Evolutionary conservation across 2,888 invertebrate species (phyloP).

Genomic region (Malthinus flaveolus): DNA sequence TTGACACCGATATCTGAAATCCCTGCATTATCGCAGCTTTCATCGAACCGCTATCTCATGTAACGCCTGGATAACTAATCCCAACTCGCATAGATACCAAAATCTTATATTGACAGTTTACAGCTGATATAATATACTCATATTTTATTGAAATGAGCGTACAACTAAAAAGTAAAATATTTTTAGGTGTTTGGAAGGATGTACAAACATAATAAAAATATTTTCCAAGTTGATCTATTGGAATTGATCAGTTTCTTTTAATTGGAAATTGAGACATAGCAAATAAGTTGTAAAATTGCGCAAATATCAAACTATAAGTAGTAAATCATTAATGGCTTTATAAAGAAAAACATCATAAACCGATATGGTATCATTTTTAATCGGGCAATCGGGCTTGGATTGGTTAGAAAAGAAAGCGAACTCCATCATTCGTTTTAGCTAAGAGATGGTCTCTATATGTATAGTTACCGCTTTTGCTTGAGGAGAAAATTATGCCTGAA

Average conservation of each 20-base stretch:
- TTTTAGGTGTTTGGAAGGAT: too few relatives aligned
- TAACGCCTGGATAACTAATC: slow-evolving; percentile 51
- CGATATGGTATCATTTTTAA: too few relatives aligned
- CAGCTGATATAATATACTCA: slow-evolving; percentile 28
- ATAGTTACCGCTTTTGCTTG: too few relatives aligned
- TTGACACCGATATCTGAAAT: slow-evolving; percentile 56
- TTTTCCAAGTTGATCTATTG: too few relatives aligned
- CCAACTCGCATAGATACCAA: slow-evolving; percentile 40
- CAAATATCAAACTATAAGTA: slow-evolving; percentile 3
- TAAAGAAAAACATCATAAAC: too few relatives aligned
- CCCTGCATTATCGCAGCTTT: slow-evolving; percentile 54
- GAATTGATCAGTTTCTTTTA: too few relatives aligned
- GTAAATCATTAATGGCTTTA: not conserved
- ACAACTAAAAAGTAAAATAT: not conserved
- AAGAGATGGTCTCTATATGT: too few relatives aligned
- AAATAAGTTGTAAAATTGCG: not conserved
- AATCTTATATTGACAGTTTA: slow-evolving; percentile 30
- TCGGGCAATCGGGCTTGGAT: too few relatives aligned
- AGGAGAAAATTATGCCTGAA: too few relatives aligned
- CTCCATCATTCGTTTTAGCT: too few relatives aligned
- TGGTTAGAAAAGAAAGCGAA: too few relatives aligned
- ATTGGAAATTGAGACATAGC: not conserved
- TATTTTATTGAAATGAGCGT: slow-evolving; percentile 12
- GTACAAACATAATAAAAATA: too few relatives aligned
- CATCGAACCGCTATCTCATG: slow-evolving; percentile 51